A percentile compares a stretch with the other conserved stretches of the same genome.
These are phyloP conservation scores for Monodelphis domestica DNA, from an alignment of 2,797 vertebrate genomes.

Conservation along the genomic window DNA sequence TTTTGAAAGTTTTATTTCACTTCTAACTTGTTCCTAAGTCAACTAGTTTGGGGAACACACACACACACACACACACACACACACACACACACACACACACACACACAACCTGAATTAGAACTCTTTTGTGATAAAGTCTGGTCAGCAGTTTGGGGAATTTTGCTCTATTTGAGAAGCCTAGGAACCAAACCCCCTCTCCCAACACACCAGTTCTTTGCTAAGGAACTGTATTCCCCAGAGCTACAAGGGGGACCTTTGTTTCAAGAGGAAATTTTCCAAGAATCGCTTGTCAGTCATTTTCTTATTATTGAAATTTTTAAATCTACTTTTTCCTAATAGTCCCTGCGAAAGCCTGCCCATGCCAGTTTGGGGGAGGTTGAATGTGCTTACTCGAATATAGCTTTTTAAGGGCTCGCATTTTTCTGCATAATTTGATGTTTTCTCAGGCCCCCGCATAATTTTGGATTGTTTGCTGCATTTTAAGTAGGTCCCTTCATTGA, in stretches of 20 bases:
- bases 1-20: neutral
- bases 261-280: neutral
- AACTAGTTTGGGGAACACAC: neutral
- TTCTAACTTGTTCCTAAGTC: neutral
- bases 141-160: neutral
- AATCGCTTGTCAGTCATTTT: neutral
- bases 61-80: neutral
- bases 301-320: slow-evolving; percentile 1
- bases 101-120: neutral
- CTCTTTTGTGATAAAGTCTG: neutral
- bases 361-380: neutral
- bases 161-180: neutral
- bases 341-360: neutral
- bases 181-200: neutral
- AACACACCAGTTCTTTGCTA: neutral
- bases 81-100: neutral
- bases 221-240: neutral
- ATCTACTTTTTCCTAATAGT: neutral
- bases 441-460: neutral
- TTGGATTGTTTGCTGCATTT: slow-evolving; percentile 9
- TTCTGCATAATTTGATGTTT: slow-evolving; percentile 6
- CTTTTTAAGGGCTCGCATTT: slow-evolving; percentile 2
- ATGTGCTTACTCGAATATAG: neutral
- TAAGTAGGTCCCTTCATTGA: slow-evolving; percentile 1
- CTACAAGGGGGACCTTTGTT: neutral